phyloP scores from a whole-genome alignment of 2,113 vertebrate species.

The Gnathonemus echidnorhynchus region DNA sequence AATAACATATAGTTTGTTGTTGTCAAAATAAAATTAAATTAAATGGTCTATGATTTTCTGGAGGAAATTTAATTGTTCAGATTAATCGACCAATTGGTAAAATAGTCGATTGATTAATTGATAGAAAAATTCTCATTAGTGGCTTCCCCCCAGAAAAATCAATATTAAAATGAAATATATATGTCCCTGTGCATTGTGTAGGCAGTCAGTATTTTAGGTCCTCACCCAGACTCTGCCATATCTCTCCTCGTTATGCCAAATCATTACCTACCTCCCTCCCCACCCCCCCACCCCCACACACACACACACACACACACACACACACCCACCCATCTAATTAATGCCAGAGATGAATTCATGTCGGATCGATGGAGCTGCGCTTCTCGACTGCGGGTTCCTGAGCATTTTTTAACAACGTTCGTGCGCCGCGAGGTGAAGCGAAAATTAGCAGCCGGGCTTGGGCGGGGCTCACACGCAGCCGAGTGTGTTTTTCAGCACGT shows the following conservation, averaged over 20 bases:
- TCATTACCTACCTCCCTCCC: conserved; percentile 34
- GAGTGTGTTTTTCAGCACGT: conserved; percentile 32
- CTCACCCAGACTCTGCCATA: neutral
- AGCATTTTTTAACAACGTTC: conserved; percentile 34
- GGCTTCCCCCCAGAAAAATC: neutral
- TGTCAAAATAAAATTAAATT: too few species aligned
- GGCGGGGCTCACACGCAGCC: conserved; percentile 19
- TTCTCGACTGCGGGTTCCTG: conserved; percentile 39
- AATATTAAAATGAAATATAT: neutral
- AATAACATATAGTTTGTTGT: too few species aligned
- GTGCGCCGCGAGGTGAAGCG: conserved; percentile 37
- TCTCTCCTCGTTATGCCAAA: conserved; percentile 25
- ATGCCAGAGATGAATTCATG: conserved; percentile 1
- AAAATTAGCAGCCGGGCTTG: conserved; percentile 36
- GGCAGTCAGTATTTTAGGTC: neutral
- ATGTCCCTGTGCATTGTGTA: neutral
- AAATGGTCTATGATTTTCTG: too few species aligned
- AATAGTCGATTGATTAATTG: too few species aligned
- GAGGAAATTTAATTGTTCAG: too few species aligned
- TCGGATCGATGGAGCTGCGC: conserved; percentile 23
- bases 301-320: too few species aligned
- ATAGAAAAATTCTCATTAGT: too few species aligned
- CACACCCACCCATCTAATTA: conserved; percentile 32
- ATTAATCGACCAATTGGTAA: too few species aligned
- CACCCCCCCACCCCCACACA: too few species aligned